A percentile compares a stretch with the other conserved stretches of the same genome.
phyloP scores from a whole-genome alignment of 1,140 invertebrate genomes.

The Drosophila truncata region DNA sequence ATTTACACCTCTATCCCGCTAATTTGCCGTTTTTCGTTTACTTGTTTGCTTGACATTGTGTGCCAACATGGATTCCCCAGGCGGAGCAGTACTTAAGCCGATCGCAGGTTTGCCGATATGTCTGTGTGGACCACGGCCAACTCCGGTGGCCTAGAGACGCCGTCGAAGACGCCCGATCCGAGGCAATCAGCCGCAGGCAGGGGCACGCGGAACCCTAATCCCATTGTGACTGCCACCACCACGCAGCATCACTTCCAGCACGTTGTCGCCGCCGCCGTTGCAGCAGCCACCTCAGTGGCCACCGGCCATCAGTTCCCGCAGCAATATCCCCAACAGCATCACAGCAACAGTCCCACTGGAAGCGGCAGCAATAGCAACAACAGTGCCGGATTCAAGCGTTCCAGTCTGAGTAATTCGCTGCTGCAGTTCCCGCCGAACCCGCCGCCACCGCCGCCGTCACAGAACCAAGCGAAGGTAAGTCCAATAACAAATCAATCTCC shows the following conservation, averaged over 20 bases:
- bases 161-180: constrained; percentile 21
- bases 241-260: constrained; percentile 69
- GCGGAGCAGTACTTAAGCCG: constrained; percentile 40
- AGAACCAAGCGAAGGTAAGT: constrained; percentile 68
- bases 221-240: constrained; percentile 22
- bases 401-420: constrained; percentile 68
- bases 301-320: constrained; percentile 69
- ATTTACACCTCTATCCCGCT: constrained; percentile 27
- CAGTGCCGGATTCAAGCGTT: constrained; percentile 62
- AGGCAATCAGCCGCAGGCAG: constrained; percentile 1
- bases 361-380: constrained; percentile 59
- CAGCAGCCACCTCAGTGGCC: constrained; percentile 70
- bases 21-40: constrained; percentile 19
- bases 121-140: constrained; percentile 86
- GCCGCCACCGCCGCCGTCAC: constrained; percentile 47
- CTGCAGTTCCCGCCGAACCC: constrained; percentile 51
- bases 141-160: constrained; percentile 84
- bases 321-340: constrained; percentile 27
- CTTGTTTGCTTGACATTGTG: constrained; percentile 20
- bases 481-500: constrained; percentile 46
- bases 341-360: constrained; percentile 54
- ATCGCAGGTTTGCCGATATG: constrained; percentile 67
- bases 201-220: constrained; percentile 9
- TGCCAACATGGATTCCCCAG: constrained; percentile 58
- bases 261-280: constrained; percentile 73